Conservation (phyloP, 92 coral and sea anemone species). For the Palythoa heliodiscus region DNA sequence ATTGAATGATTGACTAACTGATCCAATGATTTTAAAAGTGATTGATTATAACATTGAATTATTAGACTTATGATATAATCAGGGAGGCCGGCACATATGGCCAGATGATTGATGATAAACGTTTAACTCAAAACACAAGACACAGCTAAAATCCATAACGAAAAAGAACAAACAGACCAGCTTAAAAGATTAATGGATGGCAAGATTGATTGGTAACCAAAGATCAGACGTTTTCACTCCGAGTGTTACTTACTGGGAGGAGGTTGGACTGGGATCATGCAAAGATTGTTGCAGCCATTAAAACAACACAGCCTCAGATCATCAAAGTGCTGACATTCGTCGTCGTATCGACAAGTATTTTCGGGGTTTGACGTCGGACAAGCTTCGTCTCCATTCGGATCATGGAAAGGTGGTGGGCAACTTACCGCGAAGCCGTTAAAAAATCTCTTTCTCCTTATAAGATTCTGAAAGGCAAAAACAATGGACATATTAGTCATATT, state of each 20-base stretch:
- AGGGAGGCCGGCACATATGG: no score
- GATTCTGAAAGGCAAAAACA: slow-evolving; percentile 7
- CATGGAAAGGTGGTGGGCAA: slow-evolving; percentile 29
- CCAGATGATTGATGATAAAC: no score
- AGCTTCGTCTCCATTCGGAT: slow-evolving; percentile 9
- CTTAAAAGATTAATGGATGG: neutral
- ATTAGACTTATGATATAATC: no score
- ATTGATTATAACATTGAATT: neutral
- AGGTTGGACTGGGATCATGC: slow-evolving; percentile 12
- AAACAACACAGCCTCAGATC: slow-evolving; percentile 20
- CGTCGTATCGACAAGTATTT: slow-evolving; percentile 30
- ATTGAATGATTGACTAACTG: neutral
- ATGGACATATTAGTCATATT: neutral
- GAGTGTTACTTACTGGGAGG: slow-evolving; percentile 19
- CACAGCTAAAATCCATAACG: neutral
- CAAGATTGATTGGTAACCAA: neutral
- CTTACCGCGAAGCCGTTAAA: slow-evolving; percentile 12
- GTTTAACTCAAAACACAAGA: neutral
- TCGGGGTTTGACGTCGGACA: slow-evolving; percentile 11
- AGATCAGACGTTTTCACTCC: neutral
- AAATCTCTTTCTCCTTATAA: slow-evolving; percentile 20
- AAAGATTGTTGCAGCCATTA: slow-evolving; percentile 29
- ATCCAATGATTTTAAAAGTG: neutral
- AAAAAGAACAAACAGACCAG: neutral
- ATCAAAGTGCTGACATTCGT: slow-evolving; percentile 13